Conservation (phyloP, 2,113 vertebrate genomes). For the Dipodomys spectabilis region DNA sequence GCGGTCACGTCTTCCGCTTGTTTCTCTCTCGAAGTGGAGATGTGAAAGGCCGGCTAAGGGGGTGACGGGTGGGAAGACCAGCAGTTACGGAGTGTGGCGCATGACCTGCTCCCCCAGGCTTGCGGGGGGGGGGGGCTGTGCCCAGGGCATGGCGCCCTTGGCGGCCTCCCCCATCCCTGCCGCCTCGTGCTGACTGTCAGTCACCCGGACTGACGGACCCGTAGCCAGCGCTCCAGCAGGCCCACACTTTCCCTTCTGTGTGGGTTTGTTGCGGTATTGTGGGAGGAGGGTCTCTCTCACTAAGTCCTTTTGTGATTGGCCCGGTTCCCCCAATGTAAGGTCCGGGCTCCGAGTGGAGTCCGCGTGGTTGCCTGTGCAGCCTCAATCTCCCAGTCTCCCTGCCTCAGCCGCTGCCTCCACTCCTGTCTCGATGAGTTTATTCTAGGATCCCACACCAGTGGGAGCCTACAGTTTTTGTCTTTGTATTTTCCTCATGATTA, state of each 20-base stretch:
- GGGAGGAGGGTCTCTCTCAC: neutral
- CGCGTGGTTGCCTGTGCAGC: neutral
- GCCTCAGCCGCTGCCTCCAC: neutral
- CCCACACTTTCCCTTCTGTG: neutral
- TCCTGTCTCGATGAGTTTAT: neutral
- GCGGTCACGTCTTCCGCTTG: neutral
- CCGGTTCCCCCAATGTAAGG: too few relatives aligned
- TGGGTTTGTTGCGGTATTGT: neutral
- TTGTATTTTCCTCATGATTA: neutral
- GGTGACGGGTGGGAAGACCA: neutral
- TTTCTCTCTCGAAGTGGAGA: neutral
- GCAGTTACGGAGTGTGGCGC: neutral
- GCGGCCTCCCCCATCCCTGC: too few relatives aligned
- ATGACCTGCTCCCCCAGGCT: too few relatives aligned
- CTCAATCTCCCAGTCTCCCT: neutral
- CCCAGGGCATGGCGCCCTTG: too few relatives aligned
- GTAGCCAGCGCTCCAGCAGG: too few relatives aligned
- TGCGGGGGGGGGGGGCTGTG: too few relatives aligned
- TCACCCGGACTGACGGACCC: too few relatives aligned
- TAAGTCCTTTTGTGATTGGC: neutral
- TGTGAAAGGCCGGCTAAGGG: neutral
- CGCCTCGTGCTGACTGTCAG: too few relatives aligned
- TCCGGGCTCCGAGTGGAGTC: neutral
- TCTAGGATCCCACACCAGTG: too few relatives aligned
- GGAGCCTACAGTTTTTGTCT: neutral